These are phyloP conservation scores for Rhinogobius similis DNA, from an alignment of 2,113 vertebrate species.

Conservation along the genomic window DNA sequence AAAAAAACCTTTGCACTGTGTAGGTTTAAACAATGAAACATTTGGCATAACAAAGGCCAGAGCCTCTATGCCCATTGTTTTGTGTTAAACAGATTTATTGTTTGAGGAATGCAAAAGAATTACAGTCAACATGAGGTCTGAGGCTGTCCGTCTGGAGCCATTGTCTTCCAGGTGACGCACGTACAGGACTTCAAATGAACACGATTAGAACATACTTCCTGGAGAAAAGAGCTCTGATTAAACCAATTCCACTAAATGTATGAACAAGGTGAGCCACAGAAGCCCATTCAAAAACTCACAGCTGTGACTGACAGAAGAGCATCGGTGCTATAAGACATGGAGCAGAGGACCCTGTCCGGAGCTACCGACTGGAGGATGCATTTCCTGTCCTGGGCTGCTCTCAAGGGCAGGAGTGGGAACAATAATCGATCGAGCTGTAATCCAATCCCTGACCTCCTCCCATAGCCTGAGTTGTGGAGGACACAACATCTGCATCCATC, in stretches of 20 bases:
- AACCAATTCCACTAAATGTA: constrained; percentile 59
- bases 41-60: constrained; percentile 10
- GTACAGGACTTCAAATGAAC: constrained; percentile 47
- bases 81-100: constrained; percentile 62
- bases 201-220: constrained; percentile 57
- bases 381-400: constrained; percentile 68
- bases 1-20: background rate
- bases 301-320: constrained; percentile 47
- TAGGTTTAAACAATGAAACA: background rate
- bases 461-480: constrained; percentile 59
- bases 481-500: constrained; percentile 56
- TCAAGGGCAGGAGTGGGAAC: constrained; percentile 65
- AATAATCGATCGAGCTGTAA: constrained; percentile 74
- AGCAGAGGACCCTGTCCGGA: constrained; percentile 56
- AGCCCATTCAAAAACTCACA: constrained; percentile 52
- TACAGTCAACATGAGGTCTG: constrained; percentile 44
- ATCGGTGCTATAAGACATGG: constrained; percentile 46
- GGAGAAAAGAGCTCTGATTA: constrained; percentile 59
- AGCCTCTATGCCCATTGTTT: constrained; percentile 34
- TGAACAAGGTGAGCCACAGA: constrained; percentile 21
- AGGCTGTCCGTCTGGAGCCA: constrained; percentile 31
- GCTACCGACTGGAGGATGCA: constrained; percentile 63
- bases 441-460: constrained; percentile 69
- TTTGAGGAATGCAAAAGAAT: constrained; percentile 56
- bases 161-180: constrained; percentile 27